phyloP scores from a whole-genome alignment of 2,888 invertebrate species.

The Heterodera filipjevi region DNA sequence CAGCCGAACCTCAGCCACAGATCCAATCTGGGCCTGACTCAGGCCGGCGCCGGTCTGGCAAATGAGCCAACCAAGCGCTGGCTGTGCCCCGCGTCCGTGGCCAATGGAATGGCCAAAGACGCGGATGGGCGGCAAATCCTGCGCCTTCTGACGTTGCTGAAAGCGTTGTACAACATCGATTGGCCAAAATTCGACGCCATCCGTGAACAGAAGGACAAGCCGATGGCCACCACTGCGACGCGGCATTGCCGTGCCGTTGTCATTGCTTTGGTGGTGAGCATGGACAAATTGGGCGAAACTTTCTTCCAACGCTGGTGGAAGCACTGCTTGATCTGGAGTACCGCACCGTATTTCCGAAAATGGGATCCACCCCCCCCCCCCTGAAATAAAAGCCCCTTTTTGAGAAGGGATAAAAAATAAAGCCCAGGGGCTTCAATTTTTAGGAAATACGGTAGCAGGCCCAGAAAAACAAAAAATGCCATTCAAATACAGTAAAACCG shows the following conservation, averaged over 20 bases:
- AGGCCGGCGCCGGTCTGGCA: conserved; percentile 48
- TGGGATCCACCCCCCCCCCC: too few species aligned
- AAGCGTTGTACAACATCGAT: conserved; percentile 67
- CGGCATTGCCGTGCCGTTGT: background rate
- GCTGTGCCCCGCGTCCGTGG: conserved; percentile 54
- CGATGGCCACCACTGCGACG: conserved; percentile 67
- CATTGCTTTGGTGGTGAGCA: background rate
- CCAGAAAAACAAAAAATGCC: too few species aligned
- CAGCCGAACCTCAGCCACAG: conserved; percentile 59
- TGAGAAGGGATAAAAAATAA: too few species aligned
- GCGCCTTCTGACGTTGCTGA: conserved; percentile 37
- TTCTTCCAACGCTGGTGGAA: conserved; percentile 53
- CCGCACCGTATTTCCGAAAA: too few species aligned
- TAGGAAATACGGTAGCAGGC: too few species aligned
- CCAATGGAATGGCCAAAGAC: conserved; percentile 62
- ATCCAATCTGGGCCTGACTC: conserved; percentile 51
- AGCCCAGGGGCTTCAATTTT: too few species aligned
- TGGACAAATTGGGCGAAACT: conserved; percentile 40
- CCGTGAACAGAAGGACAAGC: conserved; percentile 71
- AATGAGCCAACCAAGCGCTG: conserved; percentile 49
- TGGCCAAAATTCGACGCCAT: conserved; percentile 71
- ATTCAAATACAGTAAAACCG: too few species aligned
- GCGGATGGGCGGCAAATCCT: conserved; percentile 50
- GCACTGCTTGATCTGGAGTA: conserved; percentile 52
- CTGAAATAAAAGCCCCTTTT: too few species aligned